phyloP scores from a whole-genome alignment of 2,113 vertebrate genomes.

The Cinclus cinclus region DNA sequence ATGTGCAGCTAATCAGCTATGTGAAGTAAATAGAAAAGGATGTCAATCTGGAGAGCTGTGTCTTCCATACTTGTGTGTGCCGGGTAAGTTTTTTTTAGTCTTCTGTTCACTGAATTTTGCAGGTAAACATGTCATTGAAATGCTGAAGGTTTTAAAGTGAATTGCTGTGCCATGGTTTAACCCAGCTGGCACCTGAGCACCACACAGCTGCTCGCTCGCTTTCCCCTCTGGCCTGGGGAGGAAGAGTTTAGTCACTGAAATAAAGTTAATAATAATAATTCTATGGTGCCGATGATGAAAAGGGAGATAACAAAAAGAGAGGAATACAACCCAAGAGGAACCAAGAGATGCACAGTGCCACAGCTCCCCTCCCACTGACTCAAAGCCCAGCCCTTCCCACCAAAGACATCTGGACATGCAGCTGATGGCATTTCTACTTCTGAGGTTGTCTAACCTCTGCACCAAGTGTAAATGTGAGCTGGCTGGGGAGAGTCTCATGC shows the following conservation, averaged over 20 bases:
- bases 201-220: accelerated
- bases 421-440: accelerated
- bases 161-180: neutral
- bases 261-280: neutral
- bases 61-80: constrained; percentile 88
- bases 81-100: constrained; percentile 75
- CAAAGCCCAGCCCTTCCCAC: neutral
- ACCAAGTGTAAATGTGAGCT: neutral
- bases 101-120: neutral
- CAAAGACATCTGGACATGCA: neutral
- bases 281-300: neutral
- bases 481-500: neutral
- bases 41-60: constrained; percentile 86
- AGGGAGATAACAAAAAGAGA: neutral
- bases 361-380: neutral
- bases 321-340: neutral
- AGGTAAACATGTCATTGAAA: neutral
- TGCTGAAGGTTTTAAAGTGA: neutral
- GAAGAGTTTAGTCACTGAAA: neutral
- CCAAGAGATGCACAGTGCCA: neutral
- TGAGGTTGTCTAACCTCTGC: neutral
- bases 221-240: accelerated
- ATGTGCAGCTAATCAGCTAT: constrained; percentile 89
- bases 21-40: constrained; percentile 93
- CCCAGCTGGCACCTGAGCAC: neutral